Conservation (phyloP, 2,888 invertebrate species). For the Cynaeus angustus region DNA sequence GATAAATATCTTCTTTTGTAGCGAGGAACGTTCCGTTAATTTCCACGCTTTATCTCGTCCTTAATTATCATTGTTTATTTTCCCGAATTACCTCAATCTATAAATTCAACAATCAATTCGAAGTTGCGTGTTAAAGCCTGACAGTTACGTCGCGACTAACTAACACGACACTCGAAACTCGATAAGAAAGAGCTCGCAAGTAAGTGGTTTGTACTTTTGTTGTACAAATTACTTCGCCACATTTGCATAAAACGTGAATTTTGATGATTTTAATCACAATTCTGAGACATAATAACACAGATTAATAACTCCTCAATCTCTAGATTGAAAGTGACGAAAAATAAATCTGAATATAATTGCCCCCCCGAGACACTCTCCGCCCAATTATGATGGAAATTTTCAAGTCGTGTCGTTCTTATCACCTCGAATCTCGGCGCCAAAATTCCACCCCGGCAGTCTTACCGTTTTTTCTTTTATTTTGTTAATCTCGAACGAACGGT, state of each 20-base stretch:
- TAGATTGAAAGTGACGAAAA: slow-evolving; percentile 27
- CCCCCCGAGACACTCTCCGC: neutral
- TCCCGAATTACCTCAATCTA: slow-evolving; percentile 11
- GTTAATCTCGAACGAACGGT: too few relatives aligned
- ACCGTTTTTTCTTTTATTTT: too few relatives aligned
- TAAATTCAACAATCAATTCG: slow-evolving; percentile 33
- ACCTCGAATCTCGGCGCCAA: too few relatives aligned
- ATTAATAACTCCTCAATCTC: slow-evolving; percentile 16
- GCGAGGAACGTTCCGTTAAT: slow-evolving; percentile 15
- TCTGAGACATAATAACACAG: slow-evolving; percentile 17
- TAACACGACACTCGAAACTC: slow-evolving; percentile 35
- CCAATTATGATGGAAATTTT: neutral
- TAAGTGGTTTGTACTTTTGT: slow-evolving; percentile 46
- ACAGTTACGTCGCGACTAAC: slow-evolving; percentile 34
- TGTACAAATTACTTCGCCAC: slow-evolving; percentile 36
- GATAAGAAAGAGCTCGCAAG: slow-evolving; percentile 42
- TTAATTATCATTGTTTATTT: slow-evolving; percentile 25
- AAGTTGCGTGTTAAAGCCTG: slow-evolving; percentile 38
- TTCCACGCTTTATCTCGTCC: slow-evolving; percentile 22
- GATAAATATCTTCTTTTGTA: slow-evolving; percentile 37
- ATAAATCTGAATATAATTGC: slow-evolving; percentile 15
- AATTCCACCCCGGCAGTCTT: too few relatives aligned
- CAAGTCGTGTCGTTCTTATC: neutral
- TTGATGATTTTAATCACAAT: slow-evolving; percentile 25
- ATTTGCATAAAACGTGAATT: slow-evolving; percentile 40